Base-by-base conservation (phyloP, 2,113 vertebrate species). In the Bufo bufo region DNA sequence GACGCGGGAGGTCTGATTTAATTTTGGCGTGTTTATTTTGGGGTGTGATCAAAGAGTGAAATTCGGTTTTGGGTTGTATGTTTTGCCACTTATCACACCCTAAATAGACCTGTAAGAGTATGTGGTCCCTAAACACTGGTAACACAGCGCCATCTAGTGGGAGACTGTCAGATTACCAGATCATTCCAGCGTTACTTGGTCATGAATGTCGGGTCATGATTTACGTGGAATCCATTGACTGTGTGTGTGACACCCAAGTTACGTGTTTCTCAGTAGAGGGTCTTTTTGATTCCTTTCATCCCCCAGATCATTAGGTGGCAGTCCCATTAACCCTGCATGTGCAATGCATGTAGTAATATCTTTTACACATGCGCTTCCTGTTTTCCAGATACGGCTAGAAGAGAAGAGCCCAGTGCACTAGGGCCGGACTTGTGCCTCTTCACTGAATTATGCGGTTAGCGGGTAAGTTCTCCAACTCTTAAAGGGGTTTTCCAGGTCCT, bases 401-500 rank as follows among this genome's bases (percentile, higher is more conserved):
- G 65, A 50, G 66, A 14, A 52, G 3, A 23, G 59, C 85, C 59
- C 56, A 63, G 49, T 20, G 58, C 59, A 43, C 85, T 8, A 16
- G 85, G 75, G 74, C 85, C 65, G 45, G 20, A 77, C 19, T 45
- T 50, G 81, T 66, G 81, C 61, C n/a, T 71, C 72, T 49, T n/a
- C 10, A 9, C 72, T 75, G n/a, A 56, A 78, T 54, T 78, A 86
- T 86, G 85, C 85, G 85, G 13, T 79, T 86, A 78, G 85, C 85
- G 54, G 85, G 85, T 86, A 86, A 19, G 43, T 79, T 56, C 7
- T 12, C 33, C n/a, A 75, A 20, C 23, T 52, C 13, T 58, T 3
- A 12, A 58, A 58, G 52, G 56, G 56, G 13, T 14, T 12, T 58
- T 12, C 56, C 56, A 3, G 33, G 33, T 33, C 33, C 33, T 33